Conservation (phyloP, 2,888 invertebrate species). For the Spisula subtruncata region DNA sequence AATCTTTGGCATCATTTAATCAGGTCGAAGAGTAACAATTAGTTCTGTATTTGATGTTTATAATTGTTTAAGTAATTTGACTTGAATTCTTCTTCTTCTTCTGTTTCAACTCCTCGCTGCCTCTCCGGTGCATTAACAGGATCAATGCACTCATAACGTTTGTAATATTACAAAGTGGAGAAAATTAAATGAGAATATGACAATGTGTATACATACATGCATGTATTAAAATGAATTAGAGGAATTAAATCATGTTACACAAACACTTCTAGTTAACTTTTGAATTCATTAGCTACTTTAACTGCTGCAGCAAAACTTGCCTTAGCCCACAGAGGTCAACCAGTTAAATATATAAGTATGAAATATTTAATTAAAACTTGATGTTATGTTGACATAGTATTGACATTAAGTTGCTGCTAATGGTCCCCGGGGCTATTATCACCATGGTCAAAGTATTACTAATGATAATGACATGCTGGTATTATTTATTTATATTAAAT, state of each 20-base stretch:
- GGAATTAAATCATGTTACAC: not conserved
- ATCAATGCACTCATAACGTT: too few relatives aligned
- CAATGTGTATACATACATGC: not conserved
- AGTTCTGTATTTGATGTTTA: not conserved
- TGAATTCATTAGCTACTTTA: too few relatives aligned
- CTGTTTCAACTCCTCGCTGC: too few relatives aligned
- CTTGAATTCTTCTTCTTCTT: not conserved
- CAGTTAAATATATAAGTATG: too few relatives aligned
- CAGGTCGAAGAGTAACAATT: not conserved
- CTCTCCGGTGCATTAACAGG: too few relatives aligned
- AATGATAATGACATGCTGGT: not conserved
- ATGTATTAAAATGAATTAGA: not conserved
- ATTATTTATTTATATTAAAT: constrained; percentile 4
- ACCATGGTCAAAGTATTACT: not conserved
- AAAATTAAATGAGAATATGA: too few relatives aligned
- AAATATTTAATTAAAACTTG: not conserved
- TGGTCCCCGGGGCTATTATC: not conserved
- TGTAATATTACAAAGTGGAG: too few relatives aligned
- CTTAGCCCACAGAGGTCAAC: too few relatives aligned
- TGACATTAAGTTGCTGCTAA: not conserved
- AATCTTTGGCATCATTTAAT: not conserved
- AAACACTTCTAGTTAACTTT: too few relatives aligned
- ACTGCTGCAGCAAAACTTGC: too few relatives aligned
- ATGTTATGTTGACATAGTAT: not conserved
- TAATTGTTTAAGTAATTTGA: not conserved